Base-by-base conservation (phyloP, 2,113 vertebrate genomes). In the Mola mola region DNA sequence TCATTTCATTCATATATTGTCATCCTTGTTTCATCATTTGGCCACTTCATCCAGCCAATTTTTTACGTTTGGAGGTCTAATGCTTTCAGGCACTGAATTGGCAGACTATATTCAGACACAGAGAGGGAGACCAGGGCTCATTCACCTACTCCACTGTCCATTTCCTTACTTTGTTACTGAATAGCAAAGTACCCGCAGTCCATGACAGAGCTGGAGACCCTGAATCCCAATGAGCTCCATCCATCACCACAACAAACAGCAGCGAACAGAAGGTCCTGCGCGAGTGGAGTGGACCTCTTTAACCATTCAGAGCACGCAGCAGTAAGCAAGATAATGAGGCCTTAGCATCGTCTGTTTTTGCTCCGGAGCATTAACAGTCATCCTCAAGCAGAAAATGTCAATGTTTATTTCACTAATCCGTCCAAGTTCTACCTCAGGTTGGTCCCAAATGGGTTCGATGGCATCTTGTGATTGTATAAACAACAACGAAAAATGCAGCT, bases 201-300 rank as follows among this genome's bases (percentile, higher is more conserved):
- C 29, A 11, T 29, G 49, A 66, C 21, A 9, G 58, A 61, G 66
- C 43, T 0, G 48, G 43, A 67, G 60, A 83, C 66, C 74, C 51
- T 86, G 82, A 85, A 83, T 81, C 74, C 69, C 9, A 72, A 86
- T 78, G 72, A 83, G 72, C 82, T 67, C 82, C 79, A 86, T 86
- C 86, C 79, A 86, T 88, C 82, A 78, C 49, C 44, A 41, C 44
- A 24, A 66, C 64, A 75, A 69, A 73, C 74, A 51, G 75, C 69
- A 26, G 70, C 0, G 28, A 70, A 49, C 86, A 51, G 59, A 57
- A 71, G 82, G 75, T 72, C 47, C 33, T 22, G 63, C 78, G 38
- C 82, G 65, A 53, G 77, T 47, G n/a, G 2, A 25, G 36, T 2
- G 8, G n/a, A 28, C 57, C 44, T 13, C 13, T 50, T 81, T 44